Evolutionary conservation across 2,888 invertebrate genomes (phyloP), one percentile per base, ranked within the genome.

Genomic region (Hydroisotoma schaefferi): DNA sequence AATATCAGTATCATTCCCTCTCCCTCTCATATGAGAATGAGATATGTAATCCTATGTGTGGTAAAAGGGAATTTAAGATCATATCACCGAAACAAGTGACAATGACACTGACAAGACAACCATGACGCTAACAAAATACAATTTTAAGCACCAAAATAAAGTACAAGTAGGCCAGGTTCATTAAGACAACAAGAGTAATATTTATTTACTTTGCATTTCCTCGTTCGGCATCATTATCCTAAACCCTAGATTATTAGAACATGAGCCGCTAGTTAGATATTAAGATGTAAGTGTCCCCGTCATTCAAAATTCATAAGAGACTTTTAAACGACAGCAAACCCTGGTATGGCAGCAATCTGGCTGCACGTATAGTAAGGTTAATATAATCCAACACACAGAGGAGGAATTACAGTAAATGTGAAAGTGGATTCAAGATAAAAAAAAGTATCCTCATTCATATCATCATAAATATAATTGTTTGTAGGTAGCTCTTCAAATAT

Each of bases 141-240:
- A n/a, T n/a, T n/a, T n/a, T n/a, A n/a, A n/a, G n/a, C n/a, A n/a
- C 15, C 40, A 40, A 8, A 4, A 40, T 5, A 40, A 25, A 27
- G 26, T 23, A 49, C 5, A 49, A 27, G 49, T 49, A 49, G 49
- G 49, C 18, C 49, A 49, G 4, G 49, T 49, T 49, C 49, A 27
- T 49, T 49, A 49, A 49, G 29, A 49, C 25, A 28, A 22, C 26
- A 26, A 18, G 29, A n/a, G n/a, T n/a, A n/a, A n/a, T n/a, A 28
- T 49, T 49, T 49, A 49, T 49, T 49, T 49, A 49, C n/a, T 49
- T 49, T 49, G 49, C 49, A 49, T 49, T 49, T 28, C 26, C 49
- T 49, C 28, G n/a, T 26, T n/a, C 26, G 28, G 18, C n/a, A 43
- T 43, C n/a, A 6, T 18, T 12, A 12, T 43, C 6, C n/a, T 8